phyloP scores from a whole-genome alignment of 1,140 invertebrate species.

The Papilio helenus region DNA sequence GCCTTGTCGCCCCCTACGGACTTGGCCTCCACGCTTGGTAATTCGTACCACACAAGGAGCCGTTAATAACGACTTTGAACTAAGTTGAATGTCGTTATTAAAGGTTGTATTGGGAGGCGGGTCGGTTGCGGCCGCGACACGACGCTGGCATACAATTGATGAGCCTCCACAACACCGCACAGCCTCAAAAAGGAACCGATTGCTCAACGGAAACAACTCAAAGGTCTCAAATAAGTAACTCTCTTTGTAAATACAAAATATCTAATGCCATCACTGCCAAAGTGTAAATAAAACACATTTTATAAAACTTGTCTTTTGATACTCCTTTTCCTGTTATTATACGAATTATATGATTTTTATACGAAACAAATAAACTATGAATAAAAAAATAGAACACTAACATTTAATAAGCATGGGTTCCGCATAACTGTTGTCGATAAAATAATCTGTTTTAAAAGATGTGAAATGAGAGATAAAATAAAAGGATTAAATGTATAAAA shows the following conservation, averaged over 20 bases:
- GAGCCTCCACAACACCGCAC: conserved; percentile 44
- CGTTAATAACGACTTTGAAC: conserved; percentile 27
- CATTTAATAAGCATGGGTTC: background rate
- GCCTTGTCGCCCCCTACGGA: conserved; percentile 53
- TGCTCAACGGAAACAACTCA: conserved; percentile 65
- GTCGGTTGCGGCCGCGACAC: background rate
- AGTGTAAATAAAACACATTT: conserved; percentile 80
- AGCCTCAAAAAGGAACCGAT: conserved; percentile 54
- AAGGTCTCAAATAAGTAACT: conserved; percentile 75
- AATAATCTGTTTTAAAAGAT: no score
- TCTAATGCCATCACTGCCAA: conserved; percentile 80
- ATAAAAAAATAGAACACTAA: background rate
- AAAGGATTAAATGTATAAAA: no score
- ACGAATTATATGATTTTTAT: background rate
- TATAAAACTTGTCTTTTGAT: conserved; percentile 52
- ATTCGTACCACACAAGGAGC: conserved; percentile 43
- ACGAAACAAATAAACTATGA: background rate
- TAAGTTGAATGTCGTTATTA: conserved; percentile 5
- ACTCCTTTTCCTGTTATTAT: background rate
- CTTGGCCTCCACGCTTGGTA: conserved; percentile 67
- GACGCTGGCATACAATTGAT: conserved; percentile 48
- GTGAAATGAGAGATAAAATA: no score
- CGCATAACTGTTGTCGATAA: no score
- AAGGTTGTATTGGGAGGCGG: background rate
- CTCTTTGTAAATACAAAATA: conserved; percentile 78